Conservation (phyloP, 1,140 invertebrate species). For the Lepidurus apus region DNA sequence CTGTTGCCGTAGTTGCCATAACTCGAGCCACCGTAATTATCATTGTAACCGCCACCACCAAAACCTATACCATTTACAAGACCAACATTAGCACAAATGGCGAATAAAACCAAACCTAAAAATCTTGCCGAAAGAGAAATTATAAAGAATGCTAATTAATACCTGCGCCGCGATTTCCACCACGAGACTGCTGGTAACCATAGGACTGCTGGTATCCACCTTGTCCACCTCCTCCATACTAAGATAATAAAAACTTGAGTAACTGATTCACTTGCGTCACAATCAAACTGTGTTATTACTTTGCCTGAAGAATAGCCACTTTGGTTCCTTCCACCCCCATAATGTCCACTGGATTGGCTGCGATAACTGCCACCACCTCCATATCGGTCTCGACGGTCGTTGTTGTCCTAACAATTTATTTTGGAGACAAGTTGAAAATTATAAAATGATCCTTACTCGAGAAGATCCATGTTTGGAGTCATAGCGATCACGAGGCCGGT, state of each 20-base stretch:
- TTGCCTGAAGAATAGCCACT: neutral
- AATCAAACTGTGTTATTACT: neutral
- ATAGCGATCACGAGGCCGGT: neutral
- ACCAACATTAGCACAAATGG: neutral
- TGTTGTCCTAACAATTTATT: neutral
- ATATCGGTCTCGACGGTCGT: slow-evolving; percentile 3
- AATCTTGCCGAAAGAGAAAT: neutral
- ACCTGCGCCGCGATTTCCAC: neutral
- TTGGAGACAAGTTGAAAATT: neutral
- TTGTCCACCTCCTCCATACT: slow-evolving; percentile 1
- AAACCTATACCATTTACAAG: neutral
- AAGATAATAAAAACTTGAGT: neutral
- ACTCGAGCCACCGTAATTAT: neutral
- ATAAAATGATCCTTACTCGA: neutral
- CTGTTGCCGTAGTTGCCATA: neutral
- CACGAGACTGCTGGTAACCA: neutral
- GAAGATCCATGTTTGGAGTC: neutral
- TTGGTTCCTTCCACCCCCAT: neutral
- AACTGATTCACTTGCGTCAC: neutral
- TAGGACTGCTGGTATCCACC: slow-evolving; percentile 13
- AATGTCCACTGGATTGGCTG: neutral
- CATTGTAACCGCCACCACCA: neutral
- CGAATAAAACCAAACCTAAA: neutral
- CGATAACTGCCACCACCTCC: neutral
- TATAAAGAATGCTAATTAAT: neutral